These are phyloP conservation scores for Pantherophis vulpinus DNA, from an alignment of 2,797 vertebrate genomes.

Conservation along the genomic window DNA sequence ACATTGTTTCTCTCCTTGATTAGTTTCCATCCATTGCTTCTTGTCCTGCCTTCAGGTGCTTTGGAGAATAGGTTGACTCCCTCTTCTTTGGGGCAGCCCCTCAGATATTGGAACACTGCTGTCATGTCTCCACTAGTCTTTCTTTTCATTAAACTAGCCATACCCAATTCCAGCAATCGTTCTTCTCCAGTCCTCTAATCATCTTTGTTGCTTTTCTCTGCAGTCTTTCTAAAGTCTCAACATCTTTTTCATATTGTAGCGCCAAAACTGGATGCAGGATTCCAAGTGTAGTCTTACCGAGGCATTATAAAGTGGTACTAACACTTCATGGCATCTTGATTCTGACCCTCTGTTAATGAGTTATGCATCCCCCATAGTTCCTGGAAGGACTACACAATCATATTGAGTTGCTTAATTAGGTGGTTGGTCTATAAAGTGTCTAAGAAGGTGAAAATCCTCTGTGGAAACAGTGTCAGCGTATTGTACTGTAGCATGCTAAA, in stretches of 20 bases:
- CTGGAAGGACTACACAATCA: neutral
- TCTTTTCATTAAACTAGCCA: neutral
- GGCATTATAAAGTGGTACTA: no score
- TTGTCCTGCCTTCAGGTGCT: neutral
- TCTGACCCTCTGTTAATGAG: neutral
- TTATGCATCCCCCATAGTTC: neutral
- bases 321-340: neutral
- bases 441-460: neutral
- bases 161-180: neutral
- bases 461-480: neutral
- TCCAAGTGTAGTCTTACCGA: no score
- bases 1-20: neutral
- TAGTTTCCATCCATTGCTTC: neutral
- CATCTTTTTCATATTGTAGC: no score
- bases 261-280: no score
- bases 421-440: neutral
- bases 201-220: neutral
- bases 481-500: neutral
- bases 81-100: neutral
- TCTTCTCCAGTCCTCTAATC: neutral
- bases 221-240: no score
- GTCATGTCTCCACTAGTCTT: neutral
- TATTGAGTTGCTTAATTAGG: neutral
- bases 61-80: neutral
- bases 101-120: neutral